These are phyloP conservation scores for Caranx ignobilis DNA, from an alignment of 2,113 vertebrate genomes.

Conservation along the genomic window DNA sequence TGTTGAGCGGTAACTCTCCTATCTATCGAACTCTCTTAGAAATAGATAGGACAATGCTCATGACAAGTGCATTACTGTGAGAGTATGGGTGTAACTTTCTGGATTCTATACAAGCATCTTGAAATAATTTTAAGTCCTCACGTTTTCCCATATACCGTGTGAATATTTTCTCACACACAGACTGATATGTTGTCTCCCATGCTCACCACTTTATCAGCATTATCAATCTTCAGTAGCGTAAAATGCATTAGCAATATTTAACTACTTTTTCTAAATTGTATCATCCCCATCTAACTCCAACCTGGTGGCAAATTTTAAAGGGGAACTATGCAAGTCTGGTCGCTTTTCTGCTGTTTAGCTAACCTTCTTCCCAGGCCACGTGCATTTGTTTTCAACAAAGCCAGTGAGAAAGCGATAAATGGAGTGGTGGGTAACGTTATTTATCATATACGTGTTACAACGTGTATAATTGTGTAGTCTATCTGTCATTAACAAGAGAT, in stretches of 20 bases:
- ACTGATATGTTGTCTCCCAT: constrained; percentile 8
- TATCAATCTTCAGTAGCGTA: neutral
- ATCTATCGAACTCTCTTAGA: neutral
- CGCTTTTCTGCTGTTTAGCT: too few relatives aligned
- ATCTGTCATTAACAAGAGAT: too few relatives aligned
- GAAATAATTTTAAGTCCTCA: constrained; percentile 16
- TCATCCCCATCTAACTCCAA: too few relatives aligned
- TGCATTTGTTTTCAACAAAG: too few relatives aligned
- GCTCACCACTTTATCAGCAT: neutral
- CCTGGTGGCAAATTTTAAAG: too few relatives aligned
- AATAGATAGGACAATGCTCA: neutral
- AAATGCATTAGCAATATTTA: neutral
- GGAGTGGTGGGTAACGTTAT: too few relatives aligned
- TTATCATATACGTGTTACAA: too few relatives aligned
- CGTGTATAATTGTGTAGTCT: too few relatives aligned
- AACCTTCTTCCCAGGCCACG: too few relatives aligned
- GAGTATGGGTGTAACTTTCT: neutral
- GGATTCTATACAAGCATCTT: constrained; percentile 8
- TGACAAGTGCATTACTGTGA: neutral
- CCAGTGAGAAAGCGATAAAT: too few relatives aligned
- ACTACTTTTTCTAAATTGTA: neutral
- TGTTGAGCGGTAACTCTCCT: neutral
- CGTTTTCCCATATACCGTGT: constrained; percentile 27
- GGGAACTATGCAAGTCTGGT: too few relatives aligned
- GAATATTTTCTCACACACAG: neutral